phyloP scores from a whole-genome alignment of 2,888 invertebrate species.

The Caprella mutica region DNA sequence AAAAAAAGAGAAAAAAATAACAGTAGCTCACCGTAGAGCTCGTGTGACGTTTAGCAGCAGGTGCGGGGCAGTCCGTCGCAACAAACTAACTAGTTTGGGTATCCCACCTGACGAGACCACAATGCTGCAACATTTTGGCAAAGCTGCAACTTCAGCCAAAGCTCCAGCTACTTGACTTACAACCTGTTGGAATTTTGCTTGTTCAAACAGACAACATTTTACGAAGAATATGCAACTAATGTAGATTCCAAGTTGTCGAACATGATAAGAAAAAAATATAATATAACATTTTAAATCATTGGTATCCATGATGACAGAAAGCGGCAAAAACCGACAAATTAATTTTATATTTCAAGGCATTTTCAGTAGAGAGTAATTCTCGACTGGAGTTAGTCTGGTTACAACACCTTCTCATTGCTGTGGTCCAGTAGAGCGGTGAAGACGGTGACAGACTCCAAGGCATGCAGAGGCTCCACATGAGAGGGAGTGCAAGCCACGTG shows the following conservation, averaged over 20 bases:
- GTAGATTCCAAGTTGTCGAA: no score
- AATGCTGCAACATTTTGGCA: conserved; percentile 22
- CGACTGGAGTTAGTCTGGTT: background rate
- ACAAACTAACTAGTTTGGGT: conserved; percentile 22
- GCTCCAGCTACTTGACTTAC: conserved; percentile 29
- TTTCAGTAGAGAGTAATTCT: no score
- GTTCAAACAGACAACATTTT: no score
- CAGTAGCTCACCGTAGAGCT: conserved; percentile 14
- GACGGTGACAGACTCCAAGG: conserved; percentile 20
- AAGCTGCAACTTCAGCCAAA: conserved; percentile 20
- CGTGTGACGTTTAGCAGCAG: conserved; percentile 28
- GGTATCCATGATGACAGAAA: no score
- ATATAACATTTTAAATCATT: no score
- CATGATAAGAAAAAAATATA: no score
- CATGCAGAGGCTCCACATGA: conserved; percentile 21
- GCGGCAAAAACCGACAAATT: no score
- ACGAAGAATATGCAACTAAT: no score
- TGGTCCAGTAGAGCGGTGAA: conserved; percentile 27
- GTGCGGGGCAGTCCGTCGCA: conserved; percentile 23
- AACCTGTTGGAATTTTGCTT: no score
- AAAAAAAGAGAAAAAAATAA: no score
- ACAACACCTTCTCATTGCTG: conserved; percentile 20
- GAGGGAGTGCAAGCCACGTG: conserved; percentile 21
- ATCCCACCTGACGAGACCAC: conserved; percentile 20
- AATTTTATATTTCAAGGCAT: no score